phyloP scores from a whole-genome alignment of 2,113 vertebrate species.

The Boulengeromyrus knoepffleri region DNA sequence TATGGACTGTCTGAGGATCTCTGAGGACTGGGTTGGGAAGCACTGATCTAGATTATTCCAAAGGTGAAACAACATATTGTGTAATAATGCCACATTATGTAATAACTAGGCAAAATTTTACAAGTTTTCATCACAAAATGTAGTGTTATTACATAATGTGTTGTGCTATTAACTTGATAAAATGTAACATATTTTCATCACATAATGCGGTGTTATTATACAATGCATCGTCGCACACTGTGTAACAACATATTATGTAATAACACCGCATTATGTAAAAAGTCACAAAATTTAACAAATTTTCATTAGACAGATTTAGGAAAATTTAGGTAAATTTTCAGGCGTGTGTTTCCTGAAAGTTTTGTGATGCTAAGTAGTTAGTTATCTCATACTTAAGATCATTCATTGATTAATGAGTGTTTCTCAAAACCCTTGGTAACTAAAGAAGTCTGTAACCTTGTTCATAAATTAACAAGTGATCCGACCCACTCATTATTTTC shows the following conservation, averaged over 20 bases:
- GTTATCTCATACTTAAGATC: neutral
- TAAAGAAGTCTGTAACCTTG: neutral
- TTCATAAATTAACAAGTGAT: neutral
- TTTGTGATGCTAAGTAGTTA: neutral
- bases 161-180: neutral
- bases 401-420: neutral
- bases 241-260: no score
- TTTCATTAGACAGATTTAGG: no score
- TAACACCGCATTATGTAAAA: no score
- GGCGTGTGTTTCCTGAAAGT: neutral
- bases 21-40: neutral
- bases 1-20: neutral
- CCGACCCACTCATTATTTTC: neutral
- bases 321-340: neutral
- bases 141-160: neutral
- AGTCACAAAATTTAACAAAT: no score
- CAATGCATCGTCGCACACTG: no score
- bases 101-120: neutral
- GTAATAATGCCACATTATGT: neutral
- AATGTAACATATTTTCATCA: neutral
- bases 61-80: neutral
- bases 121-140: neutral
- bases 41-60: neutral
- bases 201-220: neutral
- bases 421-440: neutral